Evolutionary conservation across 2,888 invertebrate species (phyloP).

Genomic region (Sphaerophoria taeniata): DNA sequence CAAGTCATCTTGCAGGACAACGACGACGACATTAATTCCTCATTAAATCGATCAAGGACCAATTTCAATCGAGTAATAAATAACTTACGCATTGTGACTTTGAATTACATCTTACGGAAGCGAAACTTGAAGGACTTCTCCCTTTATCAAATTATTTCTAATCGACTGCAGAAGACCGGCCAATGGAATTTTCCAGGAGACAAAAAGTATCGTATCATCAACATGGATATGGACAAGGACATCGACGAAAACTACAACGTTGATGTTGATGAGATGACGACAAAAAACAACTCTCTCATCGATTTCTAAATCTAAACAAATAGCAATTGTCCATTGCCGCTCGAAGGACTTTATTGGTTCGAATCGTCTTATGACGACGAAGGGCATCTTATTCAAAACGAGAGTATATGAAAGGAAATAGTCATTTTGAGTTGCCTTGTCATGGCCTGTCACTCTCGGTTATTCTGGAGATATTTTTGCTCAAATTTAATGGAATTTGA

Average conservation of each 20-base stretch:
- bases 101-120: constrained; percentile 31
- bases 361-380: constrained; percentile 3
- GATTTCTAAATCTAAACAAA: constrained; percentile 52
- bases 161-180: constrained; percentile 18
- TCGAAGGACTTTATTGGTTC: constrained; percentile 40
- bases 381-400: constrained; percentile 35
- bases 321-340: constrained; percentile 42
- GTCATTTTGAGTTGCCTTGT: constrained; percentile 30
- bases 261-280: neutral
- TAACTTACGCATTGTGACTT: constrained; percentile 32
- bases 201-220: neutral
- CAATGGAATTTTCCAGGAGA: neutral
- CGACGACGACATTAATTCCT: constrained; percentile 10
- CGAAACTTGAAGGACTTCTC: constrained; percentile 52
- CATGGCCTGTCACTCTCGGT: constrained; percentile 11
- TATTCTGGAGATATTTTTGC: constrained; percentile 9
- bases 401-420: constrained; percentile 1
- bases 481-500: neutral
- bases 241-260: neutral
- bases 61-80: constrained; percentile 35
- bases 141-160: constrained; percentile 40
- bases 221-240: neutral
- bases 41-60: constrained; percentile 10
- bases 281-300: constrained; percentile 16
- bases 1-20: neutral